Percentiles rank a stretch among this genome's conserved stretches.
Evolutionary conservation across 2,888 invertebrate genomes (phyloP).

Genomic region (Adelognathus sp.): DNA sequence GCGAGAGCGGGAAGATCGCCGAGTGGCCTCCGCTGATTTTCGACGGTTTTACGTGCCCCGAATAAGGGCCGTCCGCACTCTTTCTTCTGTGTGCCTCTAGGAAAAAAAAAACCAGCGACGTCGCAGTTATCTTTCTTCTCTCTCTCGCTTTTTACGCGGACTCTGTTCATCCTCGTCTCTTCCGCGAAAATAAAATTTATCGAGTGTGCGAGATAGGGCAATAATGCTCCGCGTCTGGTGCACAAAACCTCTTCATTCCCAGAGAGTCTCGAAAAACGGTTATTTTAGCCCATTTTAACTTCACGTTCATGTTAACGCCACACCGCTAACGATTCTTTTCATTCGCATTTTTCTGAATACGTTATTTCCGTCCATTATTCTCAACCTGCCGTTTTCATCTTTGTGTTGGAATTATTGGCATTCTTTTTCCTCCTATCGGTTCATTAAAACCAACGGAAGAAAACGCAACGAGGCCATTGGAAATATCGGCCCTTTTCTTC

Average conservation of each 20-base stretch:
- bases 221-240: constrained; percentile 18
- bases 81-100: constrained; percentile 14
- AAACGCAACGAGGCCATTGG: too few relatives aligned
- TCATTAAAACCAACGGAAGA: too few relatives aligned
- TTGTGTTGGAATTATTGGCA: too few relatives aligned
- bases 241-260: neutral
- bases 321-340: too few relatives aligned
- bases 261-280: too few relatives aligned
- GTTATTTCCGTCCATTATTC: too few relatives aligned
- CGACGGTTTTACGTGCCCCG: constrained; percentile 58
- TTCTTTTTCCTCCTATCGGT: too few relatives aligned
- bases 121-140: constrained; percentile 4
- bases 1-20: constrained; percentile 1
- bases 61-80: constrained; percentile 46
- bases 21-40: constrained; percentile 60
- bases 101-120: constrained; percentile 25
- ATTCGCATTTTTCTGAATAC: too few relatives aligned
- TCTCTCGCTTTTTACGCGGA: constrained; percentile 15
- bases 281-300: neutral
- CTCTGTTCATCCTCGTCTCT: constrained; percentile 22
- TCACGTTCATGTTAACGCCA: too few relatives aligned
- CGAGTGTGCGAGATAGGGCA: constrained; percentile 24
- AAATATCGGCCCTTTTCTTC: too few relatives aligned
- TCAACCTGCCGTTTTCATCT: too few relatives aligned
- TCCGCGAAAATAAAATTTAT: constrained; percentile 55